Evolutionary conservation across 2,888 invertebrate species (phyloP).

Genomic region (Abrostola triplasia): DNA sequence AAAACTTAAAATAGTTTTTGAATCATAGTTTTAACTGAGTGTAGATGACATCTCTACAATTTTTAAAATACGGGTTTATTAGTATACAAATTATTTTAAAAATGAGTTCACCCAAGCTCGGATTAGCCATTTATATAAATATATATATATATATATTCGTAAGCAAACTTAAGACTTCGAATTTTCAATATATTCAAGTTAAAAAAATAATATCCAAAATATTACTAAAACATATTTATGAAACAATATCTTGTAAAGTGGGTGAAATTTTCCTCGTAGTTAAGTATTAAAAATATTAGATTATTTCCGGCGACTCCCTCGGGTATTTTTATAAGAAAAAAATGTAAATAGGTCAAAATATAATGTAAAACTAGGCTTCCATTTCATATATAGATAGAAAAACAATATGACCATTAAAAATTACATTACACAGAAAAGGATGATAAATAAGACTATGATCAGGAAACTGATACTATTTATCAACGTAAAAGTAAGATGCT

Average conservation of each 20-base stretch:
- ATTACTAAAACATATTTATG: slow-evolving; percentile 21
- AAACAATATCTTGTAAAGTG: slow-evolving; percentile 25
- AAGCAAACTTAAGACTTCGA: slow-evolving; percentile 34
- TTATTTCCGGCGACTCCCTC: slow-evolving; percentile 26
- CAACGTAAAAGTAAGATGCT: background rate
- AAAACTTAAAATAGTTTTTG: background rate
- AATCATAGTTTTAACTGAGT: background rate
- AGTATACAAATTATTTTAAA: background rate
- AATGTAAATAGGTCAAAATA: slow-evolving; percentile 33
- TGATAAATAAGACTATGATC: background rate
- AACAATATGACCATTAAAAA: background rate
- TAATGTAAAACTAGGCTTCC: slow-evolving; percentile 3
- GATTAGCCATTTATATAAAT: slow-evolving; percentile 25
- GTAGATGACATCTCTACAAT: background rate
- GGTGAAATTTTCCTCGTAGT: slow-evolving; percentile 29
- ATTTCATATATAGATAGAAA: slow-evolving; percentile 15
- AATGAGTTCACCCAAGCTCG: slow-evolving; percentile 52
- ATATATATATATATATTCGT: slow-evolving; percentile 22
- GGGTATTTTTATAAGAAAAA: slow-evolving; percentile 36
- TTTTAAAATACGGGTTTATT: background rate
- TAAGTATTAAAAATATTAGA: slow-evolving; percentile 34
- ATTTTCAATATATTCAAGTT: slow-evolving; percentile 25
- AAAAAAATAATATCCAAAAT: slow-evolving; percentile 23
- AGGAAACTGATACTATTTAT: too few relatives aligned
- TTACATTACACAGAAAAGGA: background rate